Conservation (phyloP, 2,797 vertebrate genomes). For the Hyperoplus lanceolatus region DNA sequence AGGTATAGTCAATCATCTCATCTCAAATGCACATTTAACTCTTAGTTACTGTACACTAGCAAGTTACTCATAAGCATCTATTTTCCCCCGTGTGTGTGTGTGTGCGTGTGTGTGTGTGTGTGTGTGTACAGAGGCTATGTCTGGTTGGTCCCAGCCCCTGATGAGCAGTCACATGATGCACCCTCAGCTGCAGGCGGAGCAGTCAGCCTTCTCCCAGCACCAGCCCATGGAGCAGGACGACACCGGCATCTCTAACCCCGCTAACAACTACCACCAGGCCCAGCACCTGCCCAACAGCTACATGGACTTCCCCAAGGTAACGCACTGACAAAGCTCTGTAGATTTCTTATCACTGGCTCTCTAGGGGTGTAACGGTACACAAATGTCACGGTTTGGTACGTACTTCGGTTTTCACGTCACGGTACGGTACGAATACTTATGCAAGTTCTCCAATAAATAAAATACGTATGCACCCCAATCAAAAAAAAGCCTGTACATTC, state of each 20-base stretch:
- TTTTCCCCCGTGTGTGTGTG: too few species aligned
- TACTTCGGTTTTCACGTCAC: too few species aligned
- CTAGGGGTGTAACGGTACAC: too few species aligned
- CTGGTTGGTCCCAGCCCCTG: constrained; percentile 98
- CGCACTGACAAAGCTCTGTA: not conserved
- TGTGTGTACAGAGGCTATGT: constrained; percentile 91
- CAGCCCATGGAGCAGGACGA: constrained; percentile 99
- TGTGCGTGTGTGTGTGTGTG: not conserved
- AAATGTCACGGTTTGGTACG: too few species aligned
- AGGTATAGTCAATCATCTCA: too few species aligned
- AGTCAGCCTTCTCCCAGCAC: constrained; percentile 96
- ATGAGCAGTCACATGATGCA: constrained; percentile 95
- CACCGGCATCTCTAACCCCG: constrained; percentile 97
- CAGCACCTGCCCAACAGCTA: constrained; percentile 94
- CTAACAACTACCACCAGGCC: constrained; percentile 97
- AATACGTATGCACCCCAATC: too few species aligned
- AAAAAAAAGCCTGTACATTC: too few species aligned
- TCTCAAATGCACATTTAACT: not conserved
- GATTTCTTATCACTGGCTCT: not conserved
- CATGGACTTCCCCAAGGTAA: constrained; percentile 98
- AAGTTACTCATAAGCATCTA: too few species aligned
- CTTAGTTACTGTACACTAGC: not conserved
- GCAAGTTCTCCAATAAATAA: too few species aligned
- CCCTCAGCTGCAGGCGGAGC: constrained; percentile 93
- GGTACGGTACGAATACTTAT: too few species aligned